These are phyloP conservation scores for Acheta domesticus DNA, from an alignment of 2,888 invertebrate genomes.

Conservation along the genomic window DNA sequence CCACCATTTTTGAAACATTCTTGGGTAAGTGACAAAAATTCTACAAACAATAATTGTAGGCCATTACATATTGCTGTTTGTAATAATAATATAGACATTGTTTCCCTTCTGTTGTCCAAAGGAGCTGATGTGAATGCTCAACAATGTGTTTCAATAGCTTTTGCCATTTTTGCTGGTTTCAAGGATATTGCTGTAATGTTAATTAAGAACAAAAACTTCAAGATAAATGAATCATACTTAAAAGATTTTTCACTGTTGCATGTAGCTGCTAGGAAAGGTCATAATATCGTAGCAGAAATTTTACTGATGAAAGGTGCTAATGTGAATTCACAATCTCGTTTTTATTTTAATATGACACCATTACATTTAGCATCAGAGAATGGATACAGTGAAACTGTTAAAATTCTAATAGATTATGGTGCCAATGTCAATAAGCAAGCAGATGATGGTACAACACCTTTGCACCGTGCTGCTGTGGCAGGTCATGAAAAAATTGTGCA, in stretches of 20 bases:
- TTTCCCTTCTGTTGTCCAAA: conserved; percentile 34
- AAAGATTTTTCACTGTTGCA: not conserved
- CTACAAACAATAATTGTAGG: conserved; percentile 35
- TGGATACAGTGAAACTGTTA: conserved; percentile 39
- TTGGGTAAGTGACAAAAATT: not conserved
- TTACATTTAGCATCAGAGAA: conserved; percentile 40
- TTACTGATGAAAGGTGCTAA: not conserved
- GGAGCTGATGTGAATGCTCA: conserved; percentile 35
- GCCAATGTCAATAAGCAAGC: conserved; percentile 34
- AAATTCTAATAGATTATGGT: conserved; percentile 34
- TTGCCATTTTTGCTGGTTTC: no score
- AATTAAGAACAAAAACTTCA: no score
- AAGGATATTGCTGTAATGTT: no score
- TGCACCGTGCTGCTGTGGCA: conserved; percentile 31
- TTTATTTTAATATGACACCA: conserved; percentile 36
- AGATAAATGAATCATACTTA: no score
- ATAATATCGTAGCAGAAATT: not conserved
- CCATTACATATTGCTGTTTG: conserved; percentile 40
- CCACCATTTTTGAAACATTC: no score
- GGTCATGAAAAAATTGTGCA: conserved; percentile 23
- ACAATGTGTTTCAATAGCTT: conserved; percentile 19
- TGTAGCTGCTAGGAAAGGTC: not conserved
- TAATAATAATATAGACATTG: conserved; percentile 38
- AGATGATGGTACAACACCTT: conserved; percentile 26
- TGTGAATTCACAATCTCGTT: conserved; percentile 31